These are phyloP conservation scores for Macrosiphum euphorbiae DNA, from an alignment of 2,888 invertebrate species.

Conservation along the genomic window DNA sequence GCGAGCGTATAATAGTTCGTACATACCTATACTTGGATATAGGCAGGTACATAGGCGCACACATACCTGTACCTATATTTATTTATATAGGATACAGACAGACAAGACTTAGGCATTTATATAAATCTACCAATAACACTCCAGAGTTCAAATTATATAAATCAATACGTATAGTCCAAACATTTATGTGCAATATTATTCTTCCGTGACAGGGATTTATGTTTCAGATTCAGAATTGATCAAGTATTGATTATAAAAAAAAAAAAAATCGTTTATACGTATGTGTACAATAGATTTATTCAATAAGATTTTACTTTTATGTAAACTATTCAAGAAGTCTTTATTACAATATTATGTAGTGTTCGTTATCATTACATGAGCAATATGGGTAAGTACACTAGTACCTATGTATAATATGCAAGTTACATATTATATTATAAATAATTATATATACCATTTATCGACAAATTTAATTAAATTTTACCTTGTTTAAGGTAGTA, in stretches of 20 bases:
- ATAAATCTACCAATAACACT: constrained; percentile 9
- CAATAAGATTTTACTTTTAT: neutral
- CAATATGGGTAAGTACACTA: neutral
- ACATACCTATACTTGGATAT: too few relatives aligned
- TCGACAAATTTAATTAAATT: neutral
- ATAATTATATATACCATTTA: neutral
- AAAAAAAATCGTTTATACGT: neutral
- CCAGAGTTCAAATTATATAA: neutral
- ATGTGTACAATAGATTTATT: neutral
- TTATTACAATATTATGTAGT: neutral
- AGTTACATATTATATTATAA: neutral
- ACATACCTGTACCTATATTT: neutral
- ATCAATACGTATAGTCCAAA: neutral
- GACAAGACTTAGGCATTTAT: constrained; percentile 13
- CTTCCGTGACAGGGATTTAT: neutral
- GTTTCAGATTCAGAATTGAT: neutral
- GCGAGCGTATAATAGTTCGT: too few relatives aligned
- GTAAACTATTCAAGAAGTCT: neutral
- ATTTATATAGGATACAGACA: neutral
- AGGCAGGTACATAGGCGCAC: neutral
- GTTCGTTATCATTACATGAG: neutral
- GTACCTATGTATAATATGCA: neutral
- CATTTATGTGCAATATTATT: neutral
- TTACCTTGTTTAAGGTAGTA: neutral
- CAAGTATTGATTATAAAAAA: constrained; percentile 1